These are phyloP conservation scores for Sorex fumeus DNA, from an alignment of 2,113 vertebrate genomes.

Conservation along the genomic window DNA sequence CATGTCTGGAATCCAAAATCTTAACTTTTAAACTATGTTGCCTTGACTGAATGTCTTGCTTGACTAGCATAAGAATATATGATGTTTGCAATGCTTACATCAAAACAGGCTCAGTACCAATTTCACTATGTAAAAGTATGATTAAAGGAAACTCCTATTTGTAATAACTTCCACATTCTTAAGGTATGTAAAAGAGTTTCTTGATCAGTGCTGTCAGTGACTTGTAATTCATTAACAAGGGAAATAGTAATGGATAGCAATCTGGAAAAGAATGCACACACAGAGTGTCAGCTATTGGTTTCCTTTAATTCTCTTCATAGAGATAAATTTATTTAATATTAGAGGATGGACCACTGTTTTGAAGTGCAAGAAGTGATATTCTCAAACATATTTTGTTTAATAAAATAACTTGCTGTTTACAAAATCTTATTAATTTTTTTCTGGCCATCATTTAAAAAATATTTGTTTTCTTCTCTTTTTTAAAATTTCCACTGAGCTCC, in stretches of 20 bases:
- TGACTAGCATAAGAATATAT: background rate
- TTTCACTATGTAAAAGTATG: background rate
- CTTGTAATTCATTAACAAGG: background rate
- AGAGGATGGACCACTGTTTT: background rate
- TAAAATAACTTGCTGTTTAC: background rate
- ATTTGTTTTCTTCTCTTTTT: background rate
- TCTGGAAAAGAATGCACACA: background rate
- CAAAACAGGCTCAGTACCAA: background rate
- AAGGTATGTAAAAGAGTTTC: background rate
- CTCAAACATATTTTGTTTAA: background rate
- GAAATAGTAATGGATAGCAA: background rate
- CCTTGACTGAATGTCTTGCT: background rate
- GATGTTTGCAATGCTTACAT: background rate
- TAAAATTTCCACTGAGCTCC: background rate
- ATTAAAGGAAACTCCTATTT: background rate
- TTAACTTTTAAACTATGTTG: background rate
- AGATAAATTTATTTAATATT: background rate
- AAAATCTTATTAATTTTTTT: conserved; percentile 54
- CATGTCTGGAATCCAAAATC: background rate
- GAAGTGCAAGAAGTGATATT: background rate
- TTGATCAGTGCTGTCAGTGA: background rate
- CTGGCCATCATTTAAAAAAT: background rate
- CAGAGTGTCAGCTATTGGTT: too few relatives aligned
- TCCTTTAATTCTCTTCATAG: background rate
- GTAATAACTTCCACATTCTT: background rate